These are phyloP conservation scores for Anagrus nilaparvatae DNA, from an alignment of 1,140 invertebrate species.

Conservation along the genomic window DNA sequence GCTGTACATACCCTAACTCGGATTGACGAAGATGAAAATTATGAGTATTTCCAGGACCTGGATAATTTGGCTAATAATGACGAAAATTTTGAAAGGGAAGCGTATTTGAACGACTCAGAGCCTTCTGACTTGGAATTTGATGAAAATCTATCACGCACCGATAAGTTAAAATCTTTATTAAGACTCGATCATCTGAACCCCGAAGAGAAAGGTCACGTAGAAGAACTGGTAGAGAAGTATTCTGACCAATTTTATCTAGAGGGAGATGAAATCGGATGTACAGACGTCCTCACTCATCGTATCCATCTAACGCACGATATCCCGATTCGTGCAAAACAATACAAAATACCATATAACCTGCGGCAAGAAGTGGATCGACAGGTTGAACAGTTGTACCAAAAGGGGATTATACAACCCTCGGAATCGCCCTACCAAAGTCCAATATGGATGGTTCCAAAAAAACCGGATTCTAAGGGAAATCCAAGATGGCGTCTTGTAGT, in stretches of 20 bases:
- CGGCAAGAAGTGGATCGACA: conserved; percentile 12
- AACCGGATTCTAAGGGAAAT: conserved; percentile 8
- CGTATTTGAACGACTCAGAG: too few species aligned
- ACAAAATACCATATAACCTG: conserved; percentile 18
- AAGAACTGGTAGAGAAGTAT: too few species aligned
- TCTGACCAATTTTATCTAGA: not conserved
- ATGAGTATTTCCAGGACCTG: too few species aligned
- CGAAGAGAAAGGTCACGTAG: too few species aligned
- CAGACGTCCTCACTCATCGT: conserved; percentile 13
- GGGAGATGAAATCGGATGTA: not conserved
- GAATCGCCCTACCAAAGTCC: conserved; percentile 17
- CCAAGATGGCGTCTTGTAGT: conserved; percentile 22
- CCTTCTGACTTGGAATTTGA: too few species aligned
- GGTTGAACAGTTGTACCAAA: conserved; percentile 1
- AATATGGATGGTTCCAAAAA: conserved; percentile 18
- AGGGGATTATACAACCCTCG: conserved; percentile 12
- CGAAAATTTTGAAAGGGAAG: too few species aligned
- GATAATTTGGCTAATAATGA: too few species aligned
- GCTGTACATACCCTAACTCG: too few species aligned
- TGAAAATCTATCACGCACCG: too few species aligned
- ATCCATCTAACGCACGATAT: conserved; percentile 13
- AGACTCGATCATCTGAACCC: too few species aligned
- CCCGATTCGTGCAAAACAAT: conserved; percentile 17
- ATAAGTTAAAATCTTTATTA: too few species aligned
- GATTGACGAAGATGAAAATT: too few species aligned